phyloP scores from a whole-genome alignment of 2,113 vertebrate species.

The Melanocharis versteri region DNA sequence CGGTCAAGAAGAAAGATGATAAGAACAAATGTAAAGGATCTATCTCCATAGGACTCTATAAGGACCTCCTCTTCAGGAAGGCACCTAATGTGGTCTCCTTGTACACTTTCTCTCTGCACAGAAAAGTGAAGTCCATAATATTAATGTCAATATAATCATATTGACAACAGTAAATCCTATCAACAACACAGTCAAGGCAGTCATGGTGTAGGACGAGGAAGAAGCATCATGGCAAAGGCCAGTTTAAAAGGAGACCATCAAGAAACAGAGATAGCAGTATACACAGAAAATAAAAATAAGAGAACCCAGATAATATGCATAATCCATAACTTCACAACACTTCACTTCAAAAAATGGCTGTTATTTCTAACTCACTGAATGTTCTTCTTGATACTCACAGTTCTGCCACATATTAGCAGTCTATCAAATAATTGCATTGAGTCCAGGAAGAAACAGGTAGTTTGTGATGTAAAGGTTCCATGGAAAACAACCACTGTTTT shows the following conservation, averaged over 20 bases:
- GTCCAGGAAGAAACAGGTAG: neutral
- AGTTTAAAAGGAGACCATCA: conserved; percentile 46
- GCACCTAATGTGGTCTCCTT: neutral
- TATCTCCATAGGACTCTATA: neutral
- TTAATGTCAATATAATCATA: no score
- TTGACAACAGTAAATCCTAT: neutral
- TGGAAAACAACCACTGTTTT: neutral
- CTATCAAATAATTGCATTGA: neutral
- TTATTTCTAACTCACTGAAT: neutral
- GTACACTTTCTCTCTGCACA: neutral
- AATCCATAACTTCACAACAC: neutral
- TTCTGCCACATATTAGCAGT: neutral
- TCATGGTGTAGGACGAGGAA: neutral
- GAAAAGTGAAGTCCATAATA: neutral
- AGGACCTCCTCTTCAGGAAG: neutral
- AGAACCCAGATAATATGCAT: neutral
- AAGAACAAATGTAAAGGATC: conserved; percentile 2
- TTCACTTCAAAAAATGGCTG: neutral
- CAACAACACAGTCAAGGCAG: neutral
- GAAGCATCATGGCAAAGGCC: conserved; percentile 29
- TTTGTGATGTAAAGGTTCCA: neutral
- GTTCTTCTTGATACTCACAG: neutral
- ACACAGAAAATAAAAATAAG: conserved; percentile 39
- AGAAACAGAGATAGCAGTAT: conserved; percentile 66
- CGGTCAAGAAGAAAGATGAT: neutral